phyloP scores from a whole-genome alignment of 2,113 vertebrate genomes.

The Monarcha castaneiventris region DNA sequence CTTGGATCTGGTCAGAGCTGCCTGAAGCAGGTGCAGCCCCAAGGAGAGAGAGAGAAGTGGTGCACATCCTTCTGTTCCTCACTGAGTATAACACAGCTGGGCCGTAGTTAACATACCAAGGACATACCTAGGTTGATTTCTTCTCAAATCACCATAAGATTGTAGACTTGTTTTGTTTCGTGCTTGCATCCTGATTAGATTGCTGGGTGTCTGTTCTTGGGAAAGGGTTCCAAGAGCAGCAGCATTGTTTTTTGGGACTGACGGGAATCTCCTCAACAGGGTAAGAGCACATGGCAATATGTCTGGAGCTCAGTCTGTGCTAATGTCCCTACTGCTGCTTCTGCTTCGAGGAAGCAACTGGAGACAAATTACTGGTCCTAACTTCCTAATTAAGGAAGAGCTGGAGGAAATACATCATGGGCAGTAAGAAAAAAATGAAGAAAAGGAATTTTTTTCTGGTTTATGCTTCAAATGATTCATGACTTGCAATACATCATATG shows the following conservation, averaged over 20 bases:
- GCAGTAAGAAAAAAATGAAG: neutral
- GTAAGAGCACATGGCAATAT: neutral
- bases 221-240: neutral
- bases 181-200: neutral
- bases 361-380: constrained; percentile 49
- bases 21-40: neutral
- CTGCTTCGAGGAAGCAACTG: constrained; percentile 10
- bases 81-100: neutral
- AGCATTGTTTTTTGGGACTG: neutral
- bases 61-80: neutral
- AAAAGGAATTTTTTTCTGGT: constrained; percentile 19
- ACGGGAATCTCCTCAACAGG: neutral
- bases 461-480: constrained; percentile 47
- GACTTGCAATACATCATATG: neutral
- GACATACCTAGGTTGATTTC: fast-evolving
- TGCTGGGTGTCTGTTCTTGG: neutral
- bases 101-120: neutral
- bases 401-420: constrained; percentile 45
- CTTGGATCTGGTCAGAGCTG: neutral
- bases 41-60: neutral
- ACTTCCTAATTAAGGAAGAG: constrained; percentile 53
- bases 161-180: neutral
- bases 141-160: neutral
- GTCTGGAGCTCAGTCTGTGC: neutral
- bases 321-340: neutral